A percentile compares a stretch with the other conserved stretches of the same genome.
Conservation (phyloP, 2,797 vertebrate species). For the Manis pentadactyla region DNA sequence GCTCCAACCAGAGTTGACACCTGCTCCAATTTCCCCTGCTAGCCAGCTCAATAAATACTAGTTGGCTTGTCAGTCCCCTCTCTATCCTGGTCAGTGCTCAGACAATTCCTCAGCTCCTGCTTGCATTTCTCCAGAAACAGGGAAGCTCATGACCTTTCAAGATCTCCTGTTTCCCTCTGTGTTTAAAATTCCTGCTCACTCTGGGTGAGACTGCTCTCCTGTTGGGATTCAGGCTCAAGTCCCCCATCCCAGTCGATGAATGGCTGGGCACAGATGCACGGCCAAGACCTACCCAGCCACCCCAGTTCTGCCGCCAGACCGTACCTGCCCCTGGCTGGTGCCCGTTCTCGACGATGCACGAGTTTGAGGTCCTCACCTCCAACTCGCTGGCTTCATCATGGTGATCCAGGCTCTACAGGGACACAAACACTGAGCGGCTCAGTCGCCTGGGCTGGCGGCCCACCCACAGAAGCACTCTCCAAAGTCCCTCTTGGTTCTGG, state of each 20-base stretch:
- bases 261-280: neutral
- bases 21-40: neutral
- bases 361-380: conserved; percentile 81
- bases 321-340: conserved; percentile 88
- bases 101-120: neutral
- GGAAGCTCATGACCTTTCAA: neutral
- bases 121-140: neutral
- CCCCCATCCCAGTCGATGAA: neutral
- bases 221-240: neutral
- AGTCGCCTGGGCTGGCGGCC: neutral
- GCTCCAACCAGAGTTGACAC: neutral
- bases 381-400: conserved; percentile 82
- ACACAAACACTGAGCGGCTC: conserved; percentile 19
- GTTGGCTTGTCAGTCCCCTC: neutral
- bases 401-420: conserved; percentile 86
- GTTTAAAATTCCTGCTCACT: neutral
- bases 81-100: neutral
- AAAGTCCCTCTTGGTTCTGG: neutral
- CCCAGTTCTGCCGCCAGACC: neutral
- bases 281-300: neutral
- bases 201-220: neutral
- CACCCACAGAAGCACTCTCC: neutral
- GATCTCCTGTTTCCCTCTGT: neutral
- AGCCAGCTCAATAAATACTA: neutral
- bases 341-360: conserved; percentile 86